phyloP scores from a whole-genome alignment of 2,888 invertebrate species.

The Sesia bembeciformis region DNA sequence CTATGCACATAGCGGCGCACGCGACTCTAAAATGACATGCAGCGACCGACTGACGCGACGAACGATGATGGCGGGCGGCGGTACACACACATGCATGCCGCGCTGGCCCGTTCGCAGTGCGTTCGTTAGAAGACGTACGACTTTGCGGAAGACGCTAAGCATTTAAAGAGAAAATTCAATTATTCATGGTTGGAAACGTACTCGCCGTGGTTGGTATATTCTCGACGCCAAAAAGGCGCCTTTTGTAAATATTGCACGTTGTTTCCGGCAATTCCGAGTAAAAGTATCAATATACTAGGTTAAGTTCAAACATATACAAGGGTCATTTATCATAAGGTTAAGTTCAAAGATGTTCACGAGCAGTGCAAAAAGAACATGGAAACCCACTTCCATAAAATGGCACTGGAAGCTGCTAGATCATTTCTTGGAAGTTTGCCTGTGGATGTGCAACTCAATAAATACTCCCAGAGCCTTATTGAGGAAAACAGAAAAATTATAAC shows the following conservation, averaged over 20 bases:
- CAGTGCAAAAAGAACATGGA: slow-evolving; percentile 10
- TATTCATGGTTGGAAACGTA: slow-evolving; percentile 7
- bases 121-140: no score
- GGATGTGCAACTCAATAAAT: background rate
- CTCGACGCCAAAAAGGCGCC: slow-evolving; percentile 7
- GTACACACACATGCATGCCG: no score
- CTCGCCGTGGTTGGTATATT: slow-evolving; percentile 7
- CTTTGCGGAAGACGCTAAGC: slow-evolving; percentile 3
- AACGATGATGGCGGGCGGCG: no score
- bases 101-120: no score
- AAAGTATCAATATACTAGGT: no score
- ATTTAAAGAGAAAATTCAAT: slow-evolving; percentile 8
- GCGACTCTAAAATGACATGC: no score
- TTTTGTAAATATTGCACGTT: slow-evolving; percentile 8
- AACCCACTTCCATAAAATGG: slow-evolving; percentile 7
- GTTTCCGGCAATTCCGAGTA: slow-evolving; percentile 2
- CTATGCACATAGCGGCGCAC: no score
- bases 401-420: background rate
- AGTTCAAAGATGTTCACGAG: slow-evolving; percentile 15
- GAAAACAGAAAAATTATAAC: no score
- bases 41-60: no score
- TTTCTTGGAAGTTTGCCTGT: background rate
- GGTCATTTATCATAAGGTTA: slow-evolving; percentile 11
- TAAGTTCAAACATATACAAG: slow-evolving; percentile 2
- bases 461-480: no score